Evolutionary conservation across 1,140 invertebrate genomes (phyloP).

Genomic region (Lepidotrigona ventralis): DNA sequence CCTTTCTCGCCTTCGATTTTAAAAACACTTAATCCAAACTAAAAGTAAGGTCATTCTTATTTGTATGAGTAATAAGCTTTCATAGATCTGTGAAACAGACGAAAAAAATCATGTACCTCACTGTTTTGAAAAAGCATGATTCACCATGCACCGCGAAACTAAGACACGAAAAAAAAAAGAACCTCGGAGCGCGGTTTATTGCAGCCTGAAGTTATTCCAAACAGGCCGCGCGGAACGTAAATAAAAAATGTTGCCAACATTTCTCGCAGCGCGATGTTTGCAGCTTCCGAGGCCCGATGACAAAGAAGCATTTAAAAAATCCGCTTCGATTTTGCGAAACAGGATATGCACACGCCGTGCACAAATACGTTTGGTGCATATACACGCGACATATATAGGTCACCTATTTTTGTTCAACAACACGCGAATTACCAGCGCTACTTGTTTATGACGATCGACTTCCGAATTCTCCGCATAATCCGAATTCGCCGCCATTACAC

Average conservation of each 20-base stretch:
- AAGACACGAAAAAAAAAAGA: background rate
- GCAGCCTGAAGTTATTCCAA: conserved; percentile 8
- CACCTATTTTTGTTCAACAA: conserved; percentile 31
- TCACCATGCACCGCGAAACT: background rate
- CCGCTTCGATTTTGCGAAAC: background rate
- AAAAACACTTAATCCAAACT: background rate
- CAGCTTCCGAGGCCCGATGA: conserved; percentile 7
- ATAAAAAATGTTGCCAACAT: conserved; percentile 17
- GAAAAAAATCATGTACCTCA: background rate
- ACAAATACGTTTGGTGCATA: background rate
- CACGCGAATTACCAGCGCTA: background rate
- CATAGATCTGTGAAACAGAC: background rate
- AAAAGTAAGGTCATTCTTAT: too few relatives aligned
- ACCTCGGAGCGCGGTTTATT: background rate
- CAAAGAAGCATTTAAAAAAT: conserved; percentile 17
- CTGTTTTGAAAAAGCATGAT: conserved; percentile 5
- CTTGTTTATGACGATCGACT: background rate
- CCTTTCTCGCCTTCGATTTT: background rate
- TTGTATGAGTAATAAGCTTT: background rate
- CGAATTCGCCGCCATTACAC: conserved; percentile 21
- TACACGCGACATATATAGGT: conserved; percentile 18
- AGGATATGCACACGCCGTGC: background rate
- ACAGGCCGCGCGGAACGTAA: conserved; percentile 15
- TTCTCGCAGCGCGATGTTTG: background rate
- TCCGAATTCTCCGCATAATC: conserved; percentile 43